Evolutionary conservation across 2,113 vertebrate genomes (phyloP), one percentile per base, ranked within the genome.

Genomic region (Austrofundulus limnaeus): DNA sequence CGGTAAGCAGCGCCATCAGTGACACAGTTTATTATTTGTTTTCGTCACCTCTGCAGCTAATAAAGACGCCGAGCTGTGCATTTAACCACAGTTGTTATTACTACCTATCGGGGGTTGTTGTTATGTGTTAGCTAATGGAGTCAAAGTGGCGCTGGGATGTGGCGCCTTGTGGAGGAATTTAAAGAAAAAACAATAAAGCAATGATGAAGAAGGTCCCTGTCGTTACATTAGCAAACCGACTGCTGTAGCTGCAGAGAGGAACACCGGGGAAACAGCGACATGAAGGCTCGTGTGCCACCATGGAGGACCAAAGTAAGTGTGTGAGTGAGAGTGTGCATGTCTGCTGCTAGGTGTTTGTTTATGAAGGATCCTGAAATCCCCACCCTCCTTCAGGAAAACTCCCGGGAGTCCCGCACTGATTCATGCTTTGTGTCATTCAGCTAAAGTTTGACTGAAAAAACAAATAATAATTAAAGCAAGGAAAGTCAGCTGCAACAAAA

Each of bases 91-190:
- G n/a, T n/a, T n/a, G 7, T 3, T 38, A 2, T 5, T 19, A 19
- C 13, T 8, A 0, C 45, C 43, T 8, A 2, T 24, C n/a, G n/a
- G n/a, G n/a, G n/a, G n/a, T n/a, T n/a, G n/a, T n/a, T n/a, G n/a
- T 54, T 43, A 59, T 16, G 48, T 1, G 52, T 7, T 19, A n/a
- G 64, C 69, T 67, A 56, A 51, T 34, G 25, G 73, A 52, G 25
- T 52, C n/a, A 55, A 69, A 74, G 63, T 61, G 48, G 14, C 34
- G 49, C 49, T 66, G 85, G 79, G 83, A 88, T 85, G 87, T 89
- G 87, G 89, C 85, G 85, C 63, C 52, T 61, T 64, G 68, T 71
- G 67, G 69, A 78, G 67, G 60, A 68, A 81, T 73, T 58, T 52
- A 49, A 51, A 17, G 28, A 28, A 66, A n/a, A n/a, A n/a, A 46